Evolutionary conservation across 2,797 vertebrate species (phyloP).

Genomic region (Pangasius sanitwongsei): DNA sequence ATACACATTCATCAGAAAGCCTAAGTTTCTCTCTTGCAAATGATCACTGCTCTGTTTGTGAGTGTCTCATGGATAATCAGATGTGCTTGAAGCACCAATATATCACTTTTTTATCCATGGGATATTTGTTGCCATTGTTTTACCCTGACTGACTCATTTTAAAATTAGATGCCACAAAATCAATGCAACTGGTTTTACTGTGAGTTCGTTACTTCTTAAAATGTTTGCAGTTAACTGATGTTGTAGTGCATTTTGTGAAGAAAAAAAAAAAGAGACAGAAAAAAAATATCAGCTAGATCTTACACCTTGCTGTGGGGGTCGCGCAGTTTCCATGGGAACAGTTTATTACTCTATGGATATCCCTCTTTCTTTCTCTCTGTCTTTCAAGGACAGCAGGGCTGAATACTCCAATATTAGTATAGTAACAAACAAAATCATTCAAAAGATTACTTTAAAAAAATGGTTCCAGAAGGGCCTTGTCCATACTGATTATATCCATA

Average conservation of each 20-base stretch:
- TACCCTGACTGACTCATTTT: conserved; percentile 1
- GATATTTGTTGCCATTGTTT: not conserved
- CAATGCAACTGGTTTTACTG: not conserved
- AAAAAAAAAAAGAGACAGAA: not conserved
- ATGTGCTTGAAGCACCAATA: not conserved
- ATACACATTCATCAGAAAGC: not conserved
- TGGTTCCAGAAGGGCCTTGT: not conserved
- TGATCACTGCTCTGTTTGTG: not conserved
- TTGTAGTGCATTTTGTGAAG: not conserved
- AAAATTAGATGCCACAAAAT: not conserved
- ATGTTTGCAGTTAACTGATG: not conserved
- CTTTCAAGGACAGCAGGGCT: conserved; percentile 6
- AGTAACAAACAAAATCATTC: not conserved
- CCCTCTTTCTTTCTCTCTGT: conserved; percentile 15
- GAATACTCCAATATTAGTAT: not conserved
- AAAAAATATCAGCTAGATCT: not conserved
- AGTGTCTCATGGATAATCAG: not conserved
- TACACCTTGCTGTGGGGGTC: conserved; percentile 23
- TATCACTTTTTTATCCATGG: not conserved
- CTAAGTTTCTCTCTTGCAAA: not conserved
- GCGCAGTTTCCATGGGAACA: conserved; percentile 45
- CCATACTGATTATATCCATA: not conserved
- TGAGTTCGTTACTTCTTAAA: not conserved
- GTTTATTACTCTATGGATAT: conserved; percentile 25
- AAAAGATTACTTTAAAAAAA: not conserved